Conservation (phyloP, 2,113 vertebrate genomes). For the Sturnus vulgaris region DNA sequence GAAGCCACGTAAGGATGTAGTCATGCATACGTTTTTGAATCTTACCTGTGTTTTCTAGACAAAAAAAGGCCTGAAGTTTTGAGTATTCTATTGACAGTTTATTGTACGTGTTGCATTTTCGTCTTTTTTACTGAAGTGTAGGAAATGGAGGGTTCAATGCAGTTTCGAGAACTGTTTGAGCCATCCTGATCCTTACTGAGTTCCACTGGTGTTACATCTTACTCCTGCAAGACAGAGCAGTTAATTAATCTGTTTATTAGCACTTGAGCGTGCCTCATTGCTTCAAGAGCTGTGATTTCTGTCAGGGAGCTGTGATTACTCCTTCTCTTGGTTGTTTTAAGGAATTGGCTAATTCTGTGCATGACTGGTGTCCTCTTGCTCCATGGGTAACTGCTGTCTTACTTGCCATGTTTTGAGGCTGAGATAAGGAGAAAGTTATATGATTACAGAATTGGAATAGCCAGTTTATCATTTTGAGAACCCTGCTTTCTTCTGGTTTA, state of each 20-base stretch:
- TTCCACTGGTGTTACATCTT: neutral
- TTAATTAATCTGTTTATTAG: neutral
- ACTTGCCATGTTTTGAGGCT: neutral
- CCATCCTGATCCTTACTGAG: neutral
- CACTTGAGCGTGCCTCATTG: accelerated
- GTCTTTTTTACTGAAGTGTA: neutral
- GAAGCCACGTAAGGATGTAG: neutral
- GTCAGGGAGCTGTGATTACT: neutral
- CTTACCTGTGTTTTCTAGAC: neutral
- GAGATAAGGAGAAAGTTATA: neutral
- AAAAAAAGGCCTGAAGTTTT: no score
- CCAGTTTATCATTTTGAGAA: neutral
- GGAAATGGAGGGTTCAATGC: neutral
- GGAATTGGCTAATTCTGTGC: neutral
- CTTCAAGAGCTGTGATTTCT: neutral
- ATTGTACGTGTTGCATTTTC: neutral
- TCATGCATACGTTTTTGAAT: neutral
- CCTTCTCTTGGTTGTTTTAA: neutral
- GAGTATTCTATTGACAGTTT: neutral
- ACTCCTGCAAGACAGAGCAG: neutral
- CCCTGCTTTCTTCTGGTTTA: neutral
- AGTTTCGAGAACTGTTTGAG: neutral
- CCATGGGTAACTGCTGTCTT: neutral
- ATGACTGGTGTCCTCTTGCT: neutral
- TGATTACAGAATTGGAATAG: neutral